These are phyloP conservation scores for Subanguina moxae DNA, from an alignment of 1,140 invertebrate genomes.

Conservation along the genomic window DNA sequence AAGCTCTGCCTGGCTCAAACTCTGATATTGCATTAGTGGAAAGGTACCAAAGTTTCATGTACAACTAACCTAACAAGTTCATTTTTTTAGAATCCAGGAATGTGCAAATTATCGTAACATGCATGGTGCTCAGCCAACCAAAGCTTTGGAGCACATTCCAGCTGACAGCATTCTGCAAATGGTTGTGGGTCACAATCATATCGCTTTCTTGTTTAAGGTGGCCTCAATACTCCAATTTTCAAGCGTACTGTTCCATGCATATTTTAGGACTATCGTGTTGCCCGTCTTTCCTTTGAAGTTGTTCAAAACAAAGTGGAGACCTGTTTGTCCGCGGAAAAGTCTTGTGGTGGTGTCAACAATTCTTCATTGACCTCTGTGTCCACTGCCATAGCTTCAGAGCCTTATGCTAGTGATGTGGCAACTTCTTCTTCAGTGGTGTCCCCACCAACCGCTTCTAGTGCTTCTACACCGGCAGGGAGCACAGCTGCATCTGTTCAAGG, in stretches of 20 bases:
- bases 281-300: constrained; percentile 38
- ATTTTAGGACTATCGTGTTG: constrained; percentile 35
- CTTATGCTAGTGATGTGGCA: constrained; percentile 7
- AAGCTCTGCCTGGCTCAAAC: constrained; percentile 16
- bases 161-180: constrained; percentile 43
- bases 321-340: constrained; percentile 12
- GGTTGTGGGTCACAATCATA: constrained; percentile 44
- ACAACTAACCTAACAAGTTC: neutral
- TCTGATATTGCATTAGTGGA: constrained; percentile 15
- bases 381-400: constrained; percentile 12
- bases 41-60: constrained; percentile 1
- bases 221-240: neutral
- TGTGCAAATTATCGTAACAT: constrained; percentile 43
- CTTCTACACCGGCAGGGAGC: constrained; percentile 10
- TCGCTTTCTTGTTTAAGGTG: constrained; percentile 47
- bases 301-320: constrained; percentile 28
- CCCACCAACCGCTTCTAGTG: constrained; percentile 3
- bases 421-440: constrained; percentile 9
- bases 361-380: constrained; percentile 8
- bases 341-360: neutral
- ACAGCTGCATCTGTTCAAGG: constrained; percentile 6
- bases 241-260: too few relatives aligned
- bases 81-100: constrained; percentile 29
- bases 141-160: constrained; percentile 26
- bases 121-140: constrained; percentile 15